These are phyloP conservation scores for Lophotis ruficrista DNA, from an alignment of 2,113 vertebrate species.

Conservation along the genomic window DNA sequence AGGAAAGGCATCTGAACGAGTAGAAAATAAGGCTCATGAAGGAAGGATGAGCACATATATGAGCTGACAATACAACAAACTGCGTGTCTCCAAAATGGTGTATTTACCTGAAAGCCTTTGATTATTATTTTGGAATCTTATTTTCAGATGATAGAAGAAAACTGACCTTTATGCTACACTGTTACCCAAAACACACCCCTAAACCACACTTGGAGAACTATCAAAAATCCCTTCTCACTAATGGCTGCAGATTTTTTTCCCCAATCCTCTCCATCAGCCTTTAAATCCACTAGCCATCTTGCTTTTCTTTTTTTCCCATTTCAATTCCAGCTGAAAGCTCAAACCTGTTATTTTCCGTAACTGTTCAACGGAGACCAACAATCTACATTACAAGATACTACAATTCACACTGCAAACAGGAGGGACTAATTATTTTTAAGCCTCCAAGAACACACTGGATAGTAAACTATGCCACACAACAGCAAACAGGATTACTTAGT, in stretches of 20 bases:
- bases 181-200: neutral
- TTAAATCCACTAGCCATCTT: neutral
- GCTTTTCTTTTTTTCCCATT: neutral
- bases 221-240: neutral
- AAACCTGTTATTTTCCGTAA: slow-evolving; percentile 11
- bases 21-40: neutral
- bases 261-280: neutral
- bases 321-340: neutral
- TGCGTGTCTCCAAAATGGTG: neutral
- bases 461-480: neutral
- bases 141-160: neutral
- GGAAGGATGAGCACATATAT: neutral
- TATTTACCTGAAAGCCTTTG: neutral
- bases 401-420: neutral
- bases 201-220: neutral
- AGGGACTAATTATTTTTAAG: neutral
- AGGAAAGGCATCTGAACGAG: neutral
- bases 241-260: neutral
- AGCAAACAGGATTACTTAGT: neutral
- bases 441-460: neutral
- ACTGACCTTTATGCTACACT: neutral
- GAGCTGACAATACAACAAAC: neutral
- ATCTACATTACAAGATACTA: neutral
- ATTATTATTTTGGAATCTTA: neutral
- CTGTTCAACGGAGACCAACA: neutral